Base-by-base conservation (phyloP, 1,140 invertebrate species). In the Stegodyphus dumicola region DNA sequence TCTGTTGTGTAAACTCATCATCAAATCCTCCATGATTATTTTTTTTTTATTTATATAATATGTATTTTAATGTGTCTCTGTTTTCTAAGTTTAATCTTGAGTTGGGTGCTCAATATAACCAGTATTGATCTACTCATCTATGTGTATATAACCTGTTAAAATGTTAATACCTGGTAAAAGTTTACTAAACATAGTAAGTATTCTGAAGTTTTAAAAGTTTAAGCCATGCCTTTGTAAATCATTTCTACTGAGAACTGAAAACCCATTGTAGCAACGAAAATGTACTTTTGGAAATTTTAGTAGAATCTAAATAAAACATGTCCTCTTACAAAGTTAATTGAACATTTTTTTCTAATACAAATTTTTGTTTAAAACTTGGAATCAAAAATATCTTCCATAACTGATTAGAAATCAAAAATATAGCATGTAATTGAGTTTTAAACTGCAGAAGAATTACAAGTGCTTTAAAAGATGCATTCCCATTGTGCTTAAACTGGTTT, bases 191-290 rank as follows among this genome's bases (percentile, higher is more conserved):
- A 60, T 10, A 60, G 56, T 60, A 60, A 60, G 56, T 60, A 60
- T 60, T 60, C 56, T 33, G 56, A 60, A 60, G 56, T 77, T 77
- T 77, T 77, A 66, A 33, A 77, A 52, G 56, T 77, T 54, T 77
- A 77, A 66, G 17, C 76, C 49, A 66, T 77, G 76, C 64, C 76
- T 77, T 77, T 77, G 76, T 77, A 77, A 77, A 51, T 60, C 60
- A 48, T 67, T 77, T 66, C 76, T 77, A 67, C 64, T 33, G 54
- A 67, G 48, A 66, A n/a, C 54, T 33, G 60, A 53, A 53, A 77
- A 49, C 56, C 49, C 33, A 67, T 66, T 64, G 76, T 64, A 77
- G 64, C 76, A 77, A 77, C 76, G 64, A 77, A 77, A 77, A 77
- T 52, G 18, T 49, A 73, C 48, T 73, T 75, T 17, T 17, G 53